These are phyloP conservation scores for Fragum sueziense DNA, from an alignment of 2,888 invertebrate species.

Conservation along the genomic window DNA sequence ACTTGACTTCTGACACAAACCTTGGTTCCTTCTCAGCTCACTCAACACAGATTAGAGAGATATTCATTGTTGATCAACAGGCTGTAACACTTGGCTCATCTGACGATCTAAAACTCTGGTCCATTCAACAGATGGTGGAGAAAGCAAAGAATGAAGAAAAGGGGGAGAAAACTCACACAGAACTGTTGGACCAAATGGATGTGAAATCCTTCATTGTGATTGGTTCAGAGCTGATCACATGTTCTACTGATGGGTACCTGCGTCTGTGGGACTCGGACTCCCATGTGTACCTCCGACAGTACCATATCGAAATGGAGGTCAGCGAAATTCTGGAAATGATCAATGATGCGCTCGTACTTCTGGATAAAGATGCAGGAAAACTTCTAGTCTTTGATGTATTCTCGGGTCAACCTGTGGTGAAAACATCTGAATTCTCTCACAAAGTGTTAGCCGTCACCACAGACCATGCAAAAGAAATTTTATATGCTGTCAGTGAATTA, in stretches of 20 bases:
- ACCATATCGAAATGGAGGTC: slow-evolving; percentile 55
- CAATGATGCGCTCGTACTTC: slow-evolving; percentile 47
- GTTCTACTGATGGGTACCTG: slow-evolving; percentile 51
- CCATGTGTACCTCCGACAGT: slow-evolving; percentile 39
- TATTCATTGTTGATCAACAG: slow-evolving; percentile 50
- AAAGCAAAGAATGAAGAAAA: slow-evolving; percentile 20
- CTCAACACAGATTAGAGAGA: slow-evolving; percentile 33
- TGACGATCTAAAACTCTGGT: slow-evolving; percentile 63
- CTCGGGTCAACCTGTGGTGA: slow-evolving; percentile 46
- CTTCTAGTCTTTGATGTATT: slow-evolving; percentile 54
- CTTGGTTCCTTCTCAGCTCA: slow-evolving; percentile 60
- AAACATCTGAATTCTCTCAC: slow-evolving; percentile 43
- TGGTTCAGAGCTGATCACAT: slow-evolving; percentile 53
- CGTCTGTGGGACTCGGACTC: slow-evolving; percentile 56
- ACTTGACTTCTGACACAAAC: slow-evolving; percentile 44
- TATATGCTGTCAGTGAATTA: slow-evolving; percentile 56
- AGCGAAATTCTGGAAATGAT: slow-evolving; percentile 45
- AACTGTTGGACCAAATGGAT: slow-evolving; percentile 42
- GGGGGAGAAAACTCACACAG: not conserved
- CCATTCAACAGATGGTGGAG: slow-evolving; percentile 47
- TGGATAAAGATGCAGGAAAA: slow-evolving; percentile 53
- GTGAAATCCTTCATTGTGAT: slow-evolving; percentile 50
- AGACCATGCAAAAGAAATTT: slow-evolving; percentile 47
- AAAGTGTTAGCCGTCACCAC: slow-evolving; percentile 61
- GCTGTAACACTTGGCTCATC: slow-evolving; percentile 55